These are phyloP conservation scores for Plebejus argus DNA, from an alignment of 2,888 invertebrate species.

Conservation along the genomic window DNA sequence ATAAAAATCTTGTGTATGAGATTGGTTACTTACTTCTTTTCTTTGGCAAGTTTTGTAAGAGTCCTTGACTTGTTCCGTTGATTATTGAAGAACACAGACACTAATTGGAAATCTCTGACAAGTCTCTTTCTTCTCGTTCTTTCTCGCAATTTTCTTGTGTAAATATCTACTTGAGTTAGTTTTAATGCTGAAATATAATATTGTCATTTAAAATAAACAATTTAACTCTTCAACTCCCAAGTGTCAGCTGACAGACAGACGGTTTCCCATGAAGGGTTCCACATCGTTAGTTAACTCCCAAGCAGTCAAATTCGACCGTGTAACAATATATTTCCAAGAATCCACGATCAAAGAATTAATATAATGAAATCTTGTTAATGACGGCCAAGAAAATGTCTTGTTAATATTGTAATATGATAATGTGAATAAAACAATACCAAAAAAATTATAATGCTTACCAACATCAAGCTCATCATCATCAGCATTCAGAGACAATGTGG, in stretches of 20 bases:
- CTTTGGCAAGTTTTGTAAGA: constrained; percentile 86
- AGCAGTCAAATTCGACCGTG: too few relatives aligned
- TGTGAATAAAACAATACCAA: not conserved
- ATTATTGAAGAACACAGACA: constrained; percentile 90
- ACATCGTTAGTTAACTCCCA: too few relatives aligned
- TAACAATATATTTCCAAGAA: too few relatives aligned
- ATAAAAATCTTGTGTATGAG: not conserved
- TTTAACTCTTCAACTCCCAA: not conserved
- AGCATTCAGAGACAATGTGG: constrained; percentile 89
- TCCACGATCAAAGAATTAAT: too few relatives aligned
- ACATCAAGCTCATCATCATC: constrained; percentile 96
- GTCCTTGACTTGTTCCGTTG: constrained; percentile 81
- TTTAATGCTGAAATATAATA: constrained; percentile 84
- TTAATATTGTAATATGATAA: not conserved
- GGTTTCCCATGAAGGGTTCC: too few relatives aligned
- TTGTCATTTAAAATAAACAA: not conserved
- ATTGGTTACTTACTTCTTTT: constrained; percentile 84
- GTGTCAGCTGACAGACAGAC: too few relatives aligned
- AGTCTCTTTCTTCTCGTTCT: constrained; percentile 93
- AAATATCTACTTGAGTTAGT: constrained; percentile 95
- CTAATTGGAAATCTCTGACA: constrained; percentile 94
- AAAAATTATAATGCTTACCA: constrained; percentile 64
- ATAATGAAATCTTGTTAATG: too few relatives aligned
- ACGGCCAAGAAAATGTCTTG: too few relatives aligned
- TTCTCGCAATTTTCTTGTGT: constrained; percentile 90